Percentiles rank a stretch among this genome's conserved stretches.
Evolutionary conservation across 1,140 invertebrate genomes (phyloP).

Genomic region (Brachystomella parvula): DNA sequence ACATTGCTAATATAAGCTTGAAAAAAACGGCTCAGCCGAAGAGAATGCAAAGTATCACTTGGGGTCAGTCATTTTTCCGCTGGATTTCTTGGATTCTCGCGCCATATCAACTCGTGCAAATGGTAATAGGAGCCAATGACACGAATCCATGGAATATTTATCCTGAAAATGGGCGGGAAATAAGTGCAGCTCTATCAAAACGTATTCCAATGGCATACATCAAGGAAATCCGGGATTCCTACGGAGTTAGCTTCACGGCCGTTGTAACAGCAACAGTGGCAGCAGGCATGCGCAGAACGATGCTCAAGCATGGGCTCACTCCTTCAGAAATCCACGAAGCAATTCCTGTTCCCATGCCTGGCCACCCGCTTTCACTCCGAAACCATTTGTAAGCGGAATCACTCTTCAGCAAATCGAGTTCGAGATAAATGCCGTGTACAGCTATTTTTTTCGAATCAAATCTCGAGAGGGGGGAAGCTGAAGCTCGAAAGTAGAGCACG

Average conservation of each 20-base stretch:
- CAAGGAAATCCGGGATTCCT: slow-evolving; percentile 29
- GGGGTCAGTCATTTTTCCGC: neutral
- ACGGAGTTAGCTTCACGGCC: slow-evolving; percentile 27
- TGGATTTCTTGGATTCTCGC: slow-evolving; percentile 23
- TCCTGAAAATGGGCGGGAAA: slow-evolving; percentile 10
- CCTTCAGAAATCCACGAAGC: slow-evolving; percentile 22
- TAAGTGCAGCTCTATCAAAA: slow-evolving; percentile 22
- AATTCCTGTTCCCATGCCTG: slow-evolving; percentile 31
- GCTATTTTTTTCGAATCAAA: too few relatives aligned
- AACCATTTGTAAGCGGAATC: slow-evolving; percentile 30
- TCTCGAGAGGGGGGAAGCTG: too few relatives aligned
- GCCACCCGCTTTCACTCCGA: slow-evolving; percentile 30
- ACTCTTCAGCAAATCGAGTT: too few relatives aligned
- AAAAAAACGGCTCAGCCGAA: slow-evolving; percentile 21
- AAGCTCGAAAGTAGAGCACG: neutral
- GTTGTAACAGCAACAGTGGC: slow-evolving; percentile 25
- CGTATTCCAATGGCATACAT: slow-evolving; percentile 21
- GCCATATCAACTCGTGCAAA: slow-evolving; percentile 27
- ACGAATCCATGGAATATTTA: slow-evolving; percentile 28
- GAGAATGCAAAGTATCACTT: slow-evolving; percentile 5
- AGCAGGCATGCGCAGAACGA: slow-evolving; percentile 22
- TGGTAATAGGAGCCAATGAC: slow-evolving; percentile 18
- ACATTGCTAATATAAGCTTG: slow-evolving; percentile 22
- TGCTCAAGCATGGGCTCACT: slow-evolving; percentile 22
- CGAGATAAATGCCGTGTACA: neutral